Percentiles rank a stretch among this genome's conserved stretches.
Conservation (phyloP, 2,797 vertebrate species). For the Champsocephalus esox region DNA sequence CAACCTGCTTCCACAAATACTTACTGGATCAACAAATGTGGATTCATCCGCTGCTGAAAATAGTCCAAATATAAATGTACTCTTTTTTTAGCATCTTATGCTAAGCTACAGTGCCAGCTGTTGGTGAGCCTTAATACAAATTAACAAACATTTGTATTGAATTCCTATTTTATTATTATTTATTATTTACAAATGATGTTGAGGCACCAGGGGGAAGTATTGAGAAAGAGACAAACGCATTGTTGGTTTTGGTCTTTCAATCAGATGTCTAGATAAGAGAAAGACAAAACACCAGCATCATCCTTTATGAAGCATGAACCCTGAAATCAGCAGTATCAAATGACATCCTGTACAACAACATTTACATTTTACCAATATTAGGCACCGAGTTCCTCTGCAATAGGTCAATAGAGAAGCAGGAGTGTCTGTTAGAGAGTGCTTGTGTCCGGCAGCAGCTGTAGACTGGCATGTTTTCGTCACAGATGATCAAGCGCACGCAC, state of each 20-base stretch:
- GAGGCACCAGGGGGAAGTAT: too few relatives aligned
- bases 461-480: conserved; percentile 79
- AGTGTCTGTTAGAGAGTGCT: conserved; percentile 40
- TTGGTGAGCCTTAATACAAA: neutral
- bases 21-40: neutral
- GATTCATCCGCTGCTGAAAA: neutral
- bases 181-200: neutral
- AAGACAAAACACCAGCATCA: neutral
- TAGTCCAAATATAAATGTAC: neutral
- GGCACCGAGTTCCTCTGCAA: conserved; percentile 29
- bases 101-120: neutral
- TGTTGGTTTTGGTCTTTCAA: neutral
- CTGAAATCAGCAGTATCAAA: conserved; percentile 5
- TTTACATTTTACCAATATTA: conserved; percentile 42
- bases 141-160: neutral
- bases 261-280: neutral
- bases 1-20: neutral
- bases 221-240: neutral
- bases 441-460: conserved; percentile 76
- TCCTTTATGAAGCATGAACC: neutral
- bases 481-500: conserved; percentile 69
- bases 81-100: neutral
- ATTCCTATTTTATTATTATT: neutral
- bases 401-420: conserved; percentile 15
- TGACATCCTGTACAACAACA: neutral